Percentiles rank a stretch among this genome's conserved stretches.
Conservation (phyloP, 2,113 vertebrate species). For the Mobula hypostoma region DNA sequence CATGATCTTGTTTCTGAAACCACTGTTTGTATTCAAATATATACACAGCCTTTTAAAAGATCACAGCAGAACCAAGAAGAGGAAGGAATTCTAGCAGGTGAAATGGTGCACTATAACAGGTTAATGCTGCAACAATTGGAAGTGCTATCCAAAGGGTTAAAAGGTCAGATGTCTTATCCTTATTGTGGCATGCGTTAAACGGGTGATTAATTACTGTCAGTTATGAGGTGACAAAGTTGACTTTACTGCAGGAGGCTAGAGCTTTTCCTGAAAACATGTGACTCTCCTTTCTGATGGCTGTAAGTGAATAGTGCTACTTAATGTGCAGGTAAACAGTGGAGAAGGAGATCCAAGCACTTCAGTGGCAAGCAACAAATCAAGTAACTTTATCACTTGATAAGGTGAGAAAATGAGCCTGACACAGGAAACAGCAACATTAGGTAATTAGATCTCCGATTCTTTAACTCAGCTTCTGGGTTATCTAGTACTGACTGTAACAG, state of each 20-base stretch:
- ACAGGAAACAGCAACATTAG: constrained; percentile 35
- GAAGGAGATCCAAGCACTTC: constrained; percentile 30
- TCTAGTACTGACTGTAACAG: background rate
- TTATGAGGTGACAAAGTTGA: constrained; percentile 41
- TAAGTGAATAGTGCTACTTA: constrained; percentile 24
- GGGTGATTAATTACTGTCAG: constrained; percentile 38
- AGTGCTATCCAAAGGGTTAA: constrained; percentile 44
- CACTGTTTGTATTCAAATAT: constrained; percentile 9
- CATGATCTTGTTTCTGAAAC: background rate
- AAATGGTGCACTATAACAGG: constrained; percentile 22
- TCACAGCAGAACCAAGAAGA: constrained; percentile 16
- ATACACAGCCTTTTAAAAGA: constrained; percentile 17
- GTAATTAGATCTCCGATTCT: constrained; percentile 17
- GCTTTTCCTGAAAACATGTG: constrained; percentile 36
- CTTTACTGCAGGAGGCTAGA: constrained; percentile 34
- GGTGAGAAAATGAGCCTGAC: constrained; percentile 30
- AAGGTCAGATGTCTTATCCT: constrained; percentile 47
- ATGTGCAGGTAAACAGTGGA: background rate
- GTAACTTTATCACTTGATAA: constrained; percentile 37
- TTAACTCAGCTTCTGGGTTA: constrained; percentile 28
- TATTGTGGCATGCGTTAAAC: constrained; percentile 41
- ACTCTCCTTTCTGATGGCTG: constrained; percentile 24
- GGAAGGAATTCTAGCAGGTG: constrained; percentile 6
- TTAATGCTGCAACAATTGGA: constrained; percentile 48
- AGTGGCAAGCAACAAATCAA: constrained; percentile 31